Evolutionary conservation across 2,888 invertebrate species (phyloP), one percentile per base, ranked within the genome.

Genomic region (Tinea trinotella): DNA sequence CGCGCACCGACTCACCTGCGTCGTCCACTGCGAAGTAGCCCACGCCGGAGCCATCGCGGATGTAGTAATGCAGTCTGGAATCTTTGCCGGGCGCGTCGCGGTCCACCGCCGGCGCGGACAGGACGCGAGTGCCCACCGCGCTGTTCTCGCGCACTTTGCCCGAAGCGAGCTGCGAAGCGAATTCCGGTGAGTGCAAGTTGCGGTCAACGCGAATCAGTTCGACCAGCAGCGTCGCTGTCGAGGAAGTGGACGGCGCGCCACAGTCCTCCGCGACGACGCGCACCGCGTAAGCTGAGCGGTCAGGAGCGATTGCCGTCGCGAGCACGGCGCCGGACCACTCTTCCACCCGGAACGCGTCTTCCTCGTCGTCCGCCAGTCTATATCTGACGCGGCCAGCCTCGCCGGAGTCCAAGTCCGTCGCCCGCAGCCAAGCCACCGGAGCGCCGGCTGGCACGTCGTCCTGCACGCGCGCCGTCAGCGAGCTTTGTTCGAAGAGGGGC

Each of bases 141-240:
- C 90, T 89, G 76, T 96, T 96, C 82, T 98, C 98, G 56, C 81
- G 85, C 58, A 98, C 93, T 61, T 85, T 87, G 53, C 93, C 93
- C 57, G 88, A 80, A 59, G 93, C 82, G 60, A 95, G 94, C 66
- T 92, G 93, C 72, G 94, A 94, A 54, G 89, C 88, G 76, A 98
- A 98, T 60, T 87, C 85, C 1, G 98, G 97, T 54, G 95, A 88
- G 76, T 92, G 90, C 55, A 91, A 86, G 79, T 98, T 98, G 81
- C 98, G 98, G 81, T 98, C 96, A 13, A 98, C 97, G 81, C 98
- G 98, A 61, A 94, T 92, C 58, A 96, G 90, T 78, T 97, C 95
- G 54, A 98, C 90, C 53, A 93, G 89, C 30, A 98, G 89, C 57
- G 91, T 89, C 56, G 95, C 92, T 66, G 93, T 93, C 1, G 95